phyloP scores from a whole-genome alignment of 2,113 vertebrate genomes.

The Callocephalon fimbriatum region DNA sequence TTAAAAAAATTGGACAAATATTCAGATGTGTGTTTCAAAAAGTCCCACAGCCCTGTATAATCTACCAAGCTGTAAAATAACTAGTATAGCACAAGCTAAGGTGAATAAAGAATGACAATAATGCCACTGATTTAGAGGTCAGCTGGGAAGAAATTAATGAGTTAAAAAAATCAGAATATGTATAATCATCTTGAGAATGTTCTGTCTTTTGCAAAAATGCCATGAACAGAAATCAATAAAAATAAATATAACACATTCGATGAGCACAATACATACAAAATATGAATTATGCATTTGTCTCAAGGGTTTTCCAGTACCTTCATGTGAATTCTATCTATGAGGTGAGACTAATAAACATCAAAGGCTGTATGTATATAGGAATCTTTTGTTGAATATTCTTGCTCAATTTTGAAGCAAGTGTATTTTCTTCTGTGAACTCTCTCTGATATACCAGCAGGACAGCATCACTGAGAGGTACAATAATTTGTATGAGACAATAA shows the following conservation, averaged over 20 bases:
- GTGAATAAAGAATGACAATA: neutral
- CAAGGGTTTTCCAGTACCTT: neutral
- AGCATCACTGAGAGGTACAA: neutral
- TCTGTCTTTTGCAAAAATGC: neutral
- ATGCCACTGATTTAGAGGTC: neutral
- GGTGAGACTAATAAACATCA: neutral
- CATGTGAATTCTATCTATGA: neutral
- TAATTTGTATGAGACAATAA: neutral
- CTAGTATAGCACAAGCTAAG: neutral
- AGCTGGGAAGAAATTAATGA: neutral
- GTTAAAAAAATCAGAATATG: neutral
- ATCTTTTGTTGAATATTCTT: neutral
- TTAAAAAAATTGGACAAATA: neutral
- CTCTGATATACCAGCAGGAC: neutral
- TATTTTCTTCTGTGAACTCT: neutral
- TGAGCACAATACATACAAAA: neutral
- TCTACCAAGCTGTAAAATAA: neutral
- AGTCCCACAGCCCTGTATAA: neutral
- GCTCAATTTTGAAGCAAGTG: neutral
- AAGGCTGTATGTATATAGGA: neutral
- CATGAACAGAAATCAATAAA: neutral
- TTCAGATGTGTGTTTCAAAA: neutral
- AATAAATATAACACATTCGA: neutral
- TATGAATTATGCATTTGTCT: neutral
- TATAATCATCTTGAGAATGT: neutral